These are phyloP conservation scores for Labeo rohita DNA, from an alignment of 2,113 vertebrate genomes.

Conservation along the genomic window DNA sequence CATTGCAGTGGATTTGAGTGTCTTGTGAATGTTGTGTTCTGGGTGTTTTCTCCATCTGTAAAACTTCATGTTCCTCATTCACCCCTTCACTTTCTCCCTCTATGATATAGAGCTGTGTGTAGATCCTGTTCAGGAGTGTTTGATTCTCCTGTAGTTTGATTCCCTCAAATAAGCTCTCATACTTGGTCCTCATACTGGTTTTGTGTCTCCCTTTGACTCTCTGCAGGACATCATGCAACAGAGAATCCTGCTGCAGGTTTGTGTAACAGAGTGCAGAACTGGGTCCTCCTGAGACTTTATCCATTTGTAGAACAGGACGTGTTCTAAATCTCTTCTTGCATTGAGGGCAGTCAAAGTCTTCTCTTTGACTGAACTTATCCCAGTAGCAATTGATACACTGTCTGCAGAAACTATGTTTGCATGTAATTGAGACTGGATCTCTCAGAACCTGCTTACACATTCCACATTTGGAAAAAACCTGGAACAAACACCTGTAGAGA, in stretches of 20 bases:
- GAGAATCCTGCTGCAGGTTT: background rate
- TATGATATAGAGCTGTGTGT: conserved; percentile 9
- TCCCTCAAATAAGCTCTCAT: conserved; percentile 4
- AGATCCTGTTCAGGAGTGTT: background rate
- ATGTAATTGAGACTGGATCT: conserved; percentile 39
- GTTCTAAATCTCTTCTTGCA: conserved; percentile 40
- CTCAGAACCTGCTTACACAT: conserved; percentile 32
- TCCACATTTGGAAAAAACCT: conserved; percentile 12
- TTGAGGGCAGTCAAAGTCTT: conserved; percentile 30
- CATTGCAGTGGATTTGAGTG: conserved; percentile 35
- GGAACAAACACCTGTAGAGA: background rate
- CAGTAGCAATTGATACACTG: conserved; percentile 37
- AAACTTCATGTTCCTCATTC: background rate
- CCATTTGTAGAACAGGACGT: background rate
- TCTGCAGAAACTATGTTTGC: conserved; percentile 47
- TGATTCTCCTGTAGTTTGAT: background rate
- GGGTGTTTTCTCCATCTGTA: background rate
- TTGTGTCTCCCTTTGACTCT: conserved; percentile 15
- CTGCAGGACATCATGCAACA: background rate
- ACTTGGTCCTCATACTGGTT: conserved; percentile 23
- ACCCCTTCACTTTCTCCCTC: conserved; percentile 10
- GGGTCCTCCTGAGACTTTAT: background rate
- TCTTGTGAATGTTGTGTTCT: conserved; percentile 5
- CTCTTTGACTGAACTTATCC: background rate
- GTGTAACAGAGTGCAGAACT: background rate